These are phyloP conservation scores for Tachina fera DNA, from an alignment of 2,888 invertebrate species.

Conservation along the genomic window DNA sequence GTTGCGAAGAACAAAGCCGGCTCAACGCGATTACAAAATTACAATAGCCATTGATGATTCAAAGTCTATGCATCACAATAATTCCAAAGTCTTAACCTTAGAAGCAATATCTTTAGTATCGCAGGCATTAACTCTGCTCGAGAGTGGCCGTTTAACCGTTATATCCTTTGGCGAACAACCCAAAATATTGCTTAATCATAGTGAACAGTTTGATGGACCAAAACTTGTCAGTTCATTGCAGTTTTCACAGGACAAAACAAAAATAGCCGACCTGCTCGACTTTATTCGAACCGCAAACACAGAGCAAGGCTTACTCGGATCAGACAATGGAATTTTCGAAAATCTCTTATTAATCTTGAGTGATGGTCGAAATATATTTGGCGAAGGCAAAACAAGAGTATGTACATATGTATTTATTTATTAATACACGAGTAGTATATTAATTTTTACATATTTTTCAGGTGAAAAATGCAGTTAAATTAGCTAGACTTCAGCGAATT, in stretches of 20 bases:
- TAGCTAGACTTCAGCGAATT: slow-evolving; percentile 91
- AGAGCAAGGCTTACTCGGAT: slow-evolving; percentile 82
- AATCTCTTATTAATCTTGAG: slow-evolving; percentile 94
- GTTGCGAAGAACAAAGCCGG: slow-evolving; percentile 97
- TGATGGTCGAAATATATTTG: slow-evolving; percentile 96
- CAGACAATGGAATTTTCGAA: slow-evolving; percentile 82
- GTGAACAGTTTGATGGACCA: slow-evolving; percentile 91
- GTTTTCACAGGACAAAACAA: slow-evolving; percentile 95
- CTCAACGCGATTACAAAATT: slow-evolving; percentile 97
- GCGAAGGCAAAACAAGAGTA: slow-evolving; percentile 92
- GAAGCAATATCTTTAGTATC: slow-evolving; percentile 96
- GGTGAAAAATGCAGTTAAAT: slow-evolving; percentile 90
- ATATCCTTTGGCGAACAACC: slow-evolving; percentile 95
- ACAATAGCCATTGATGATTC: slow-evolving; percentile 98
- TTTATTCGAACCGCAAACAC: slow-evolving; percentile 88
- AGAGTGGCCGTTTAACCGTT: slow-evolving; percentile 96
- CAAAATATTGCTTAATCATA: slow-evolving; percentile 94
- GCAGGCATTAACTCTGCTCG: slow-evolving; percentile 94
- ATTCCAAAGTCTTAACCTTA: slow-evolving; percentile 95
- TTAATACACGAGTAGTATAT: background rate
- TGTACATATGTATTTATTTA: slow-evolving; percentile 3
- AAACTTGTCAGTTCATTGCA: slow-evolving; percentile 91
- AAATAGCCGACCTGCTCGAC: slow-evolving; percentile 91
- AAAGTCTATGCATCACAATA: slow-evolving; percentile 93
- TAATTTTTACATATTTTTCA: slow-evolving; percentile 67